Evolutionary conservation across 2,797 vertebrate species (phyloP).

Genomic region (Ceryle rudis): DNA sequence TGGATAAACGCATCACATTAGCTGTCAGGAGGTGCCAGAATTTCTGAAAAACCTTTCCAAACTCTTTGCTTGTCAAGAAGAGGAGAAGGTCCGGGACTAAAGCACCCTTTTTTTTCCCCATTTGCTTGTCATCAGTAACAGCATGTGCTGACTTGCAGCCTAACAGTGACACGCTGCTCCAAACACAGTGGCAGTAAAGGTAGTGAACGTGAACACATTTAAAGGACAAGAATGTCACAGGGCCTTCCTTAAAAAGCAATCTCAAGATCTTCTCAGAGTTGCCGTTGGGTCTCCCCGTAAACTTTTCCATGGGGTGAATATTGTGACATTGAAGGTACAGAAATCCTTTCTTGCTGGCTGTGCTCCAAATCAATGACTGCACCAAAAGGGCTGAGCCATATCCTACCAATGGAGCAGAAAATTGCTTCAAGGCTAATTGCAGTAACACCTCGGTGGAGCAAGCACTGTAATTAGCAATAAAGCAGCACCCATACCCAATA

Average conservation of each 20-base stretch:
- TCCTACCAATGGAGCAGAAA: slow-evolving; percentile 71
- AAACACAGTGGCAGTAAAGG: not conserved
- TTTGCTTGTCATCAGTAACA: not conserved
- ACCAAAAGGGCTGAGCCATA: slow-evolving; percentile 41
- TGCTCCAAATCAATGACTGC: slow-evolving; percentile 43
- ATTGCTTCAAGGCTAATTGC: slow-evolving; percentile 68
- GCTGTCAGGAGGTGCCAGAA: not conserved
- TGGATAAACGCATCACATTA: not conserved
- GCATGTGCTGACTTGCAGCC: not conserved
- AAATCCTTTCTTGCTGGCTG: not conserved
- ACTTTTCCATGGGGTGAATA: slow-evolving; percentile 18
- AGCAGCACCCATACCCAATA: slow-evolving; percentile 54
- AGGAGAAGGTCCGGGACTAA: not conserved
- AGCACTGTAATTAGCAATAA: slow-evolving; percentile 32
- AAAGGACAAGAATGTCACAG: not conserved
- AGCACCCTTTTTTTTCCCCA: not conserved
- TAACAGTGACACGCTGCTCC: not conserved
- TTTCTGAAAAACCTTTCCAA: not conserved
- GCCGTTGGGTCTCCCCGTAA: not conserved
- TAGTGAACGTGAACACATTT: not conserved
- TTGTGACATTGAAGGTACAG: not conserved
- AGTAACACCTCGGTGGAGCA: slow-evolving; percentile 36
- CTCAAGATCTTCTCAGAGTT: not conserved
- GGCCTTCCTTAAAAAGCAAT: not conserved
- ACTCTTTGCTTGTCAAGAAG: not conserved